Conservation (phyloP, 92 coral and sea anemone genomes). For the Bergia sp. region DNA sequence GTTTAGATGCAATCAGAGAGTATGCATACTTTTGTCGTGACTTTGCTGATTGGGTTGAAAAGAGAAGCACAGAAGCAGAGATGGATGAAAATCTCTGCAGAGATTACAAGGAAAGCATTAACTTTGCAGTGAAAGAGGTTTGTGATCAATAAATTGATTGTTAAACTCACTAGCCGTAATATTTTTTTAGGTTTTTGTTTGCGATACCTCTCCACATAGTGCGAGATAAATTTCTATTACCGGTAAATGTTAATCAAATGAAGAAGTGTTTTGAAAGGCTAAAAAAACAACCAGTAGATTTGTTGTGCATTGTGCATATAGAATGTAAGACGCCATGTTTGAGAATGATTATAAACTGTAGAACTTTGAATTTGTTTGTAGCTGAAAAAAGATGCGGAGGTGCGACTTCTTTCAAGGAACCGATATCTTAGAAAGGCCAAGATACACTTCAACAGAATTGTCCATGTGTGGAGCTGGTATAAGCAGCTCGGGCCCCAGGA, state of each 20-base stretch:
- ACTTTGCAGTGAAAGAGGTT: conserved; percentile 41
- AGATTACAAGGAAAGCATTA: conserved; percentile 27
- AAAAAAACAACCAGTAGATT: too few species aligned
- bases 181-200: too few species aligned
- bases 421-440: conserved; percentile 32
- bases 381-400: conserved; percentile 3
- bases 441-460: conserved; percentile 13
- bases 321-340: neutral
- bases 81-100: neutral
- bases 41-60: conserved; percentile 23
- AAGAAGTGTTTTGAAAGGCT: too few species aligned
- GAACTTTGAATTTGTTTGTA: neutral
- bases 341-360: neutral
- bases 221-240: neutral
- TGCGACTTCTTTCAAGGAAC: conserved; percentile 1
- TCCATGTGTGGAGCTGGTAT: conserved; percentile 30
- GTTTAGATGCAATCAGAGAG: conserved; percentile 27
- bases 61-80: neutral
- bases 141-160: neutral
- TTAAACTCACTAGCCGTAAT: neutral
- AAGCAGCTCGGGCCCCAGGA: conserved; percentile 10
- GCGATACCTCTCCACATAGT: too few species aligned
- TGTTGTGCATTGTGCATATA: too few species aligned
- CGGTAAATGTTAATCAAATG: too few species aligned
- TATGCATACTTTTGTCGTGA: conserved; percentile 35